These are phyloP conservation scores for Istiophorus platypterus DNA, from an alignment of 2,113 vertebrate species.

Conservation along the genomic window DNA sequence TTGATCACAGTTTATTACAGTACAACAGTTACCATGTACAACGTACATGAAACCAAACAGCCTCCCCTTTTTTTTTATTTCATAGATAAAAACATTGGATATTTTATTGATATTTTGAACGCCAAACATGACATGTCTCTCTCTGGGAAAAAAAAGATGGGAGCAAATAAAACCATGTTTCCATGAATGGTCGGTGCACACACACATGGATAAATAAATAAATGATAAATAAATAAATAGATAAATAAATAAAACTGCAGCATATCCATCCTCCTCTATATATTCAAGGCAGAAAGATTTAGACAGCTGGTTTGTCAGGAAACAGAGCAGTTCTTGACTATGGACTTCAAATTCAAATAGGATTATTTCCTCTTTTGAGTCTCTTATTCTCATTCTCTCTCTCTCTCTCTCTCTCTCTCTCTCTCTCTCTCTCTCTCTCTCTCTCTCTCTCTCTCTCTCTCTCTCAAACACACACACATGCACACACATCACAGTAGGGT, in stretches of 20 bases:
- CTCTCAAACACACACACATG: neutral
- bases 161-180: no score
- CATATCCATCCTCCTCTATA: neutral
- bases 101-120: no score
- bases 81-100: no score
- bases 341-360: conserved; percentile 40
- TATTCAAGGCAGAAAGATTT: neutral
- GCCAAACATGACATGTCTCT: no score
- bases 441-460: neutral
- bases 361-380: conserved; percentile 39
- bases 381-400: neutral
- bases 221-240: no score
- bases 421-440: neutral
- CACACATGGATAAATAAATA: no score
- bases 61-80: no score
- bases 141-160: no score
- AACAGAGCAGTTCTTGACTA: conserved; percentile 10
- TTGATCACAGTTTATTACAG: no score
- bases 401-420: neutral
- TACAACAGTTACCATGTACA: no score
- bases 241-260: neutral
- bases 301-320: neutral
- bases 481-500: conserved; percentile 4
- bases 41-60: no score
- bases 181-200: no score